Evolutionary conservation across 2,113 vertebrate species (phyloP).

Genomic region (Trochalopteron elliotii): DNA sequence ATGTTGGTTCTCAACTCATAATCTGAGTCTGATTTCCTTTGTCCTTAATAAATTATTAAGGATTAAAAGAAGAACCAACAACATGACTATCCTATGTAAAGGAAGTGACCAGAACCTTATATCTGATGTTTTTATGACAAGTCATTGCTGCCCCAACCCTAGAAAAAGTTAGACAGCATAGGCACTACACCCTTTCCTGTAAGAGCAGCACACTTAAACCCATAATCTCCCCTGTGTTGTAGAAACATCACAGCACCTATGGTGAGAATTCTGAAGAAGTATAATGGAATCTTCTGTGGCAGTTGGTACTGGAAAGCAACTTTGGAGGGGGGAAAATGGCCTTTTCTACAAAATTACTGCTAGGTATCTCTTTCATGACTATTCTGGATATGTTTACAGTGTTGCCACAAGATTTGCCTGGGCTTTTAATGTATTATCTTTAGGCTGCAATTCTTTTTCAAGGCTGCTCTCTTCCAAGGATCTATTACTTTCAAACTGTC

Average conservation of each 20-base stretch:
- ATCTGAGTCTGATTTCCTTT: neutral
- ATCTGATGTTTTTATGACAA: neutral
- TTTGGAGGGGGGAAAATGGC: neutral
- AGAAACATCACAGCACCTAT: too few species aligned
- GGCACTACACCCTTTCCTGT: accelerated
- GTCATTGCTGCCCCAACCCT: neutral
- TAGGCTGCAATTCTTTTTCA: neutral
- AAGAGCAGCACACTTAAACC: neutral
- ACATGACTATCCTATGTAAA: neutral
- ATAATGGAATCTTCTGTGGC: neutral
- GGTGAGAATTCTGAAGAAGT: neutral
- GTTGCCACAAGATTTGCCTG: neutral
- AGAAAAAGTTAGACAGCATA: neutral
- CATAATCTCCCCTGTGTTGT: accelerated
- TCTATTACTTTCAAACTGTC: neutral
- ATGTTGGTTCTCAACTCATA: neutral
- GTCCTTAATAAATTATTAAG: neutral
- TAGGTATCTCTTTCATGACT: neutral
- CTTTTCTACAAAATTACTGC: neutral
- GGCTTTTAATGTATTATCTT: neutral
- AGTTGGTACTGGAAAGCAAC: neutral
- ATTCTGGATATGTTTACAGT: neutral
- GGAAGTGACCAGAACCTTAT: neutral
- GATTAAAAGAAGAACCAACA: neutral
- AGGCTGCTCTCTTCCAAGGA: neutral